Evolutionary conservation across 2,888 invertebrate species (phyloP), one percentile per base, ranked within the genome.

Genomic region (Aleiodes leptofemur): DNA sequence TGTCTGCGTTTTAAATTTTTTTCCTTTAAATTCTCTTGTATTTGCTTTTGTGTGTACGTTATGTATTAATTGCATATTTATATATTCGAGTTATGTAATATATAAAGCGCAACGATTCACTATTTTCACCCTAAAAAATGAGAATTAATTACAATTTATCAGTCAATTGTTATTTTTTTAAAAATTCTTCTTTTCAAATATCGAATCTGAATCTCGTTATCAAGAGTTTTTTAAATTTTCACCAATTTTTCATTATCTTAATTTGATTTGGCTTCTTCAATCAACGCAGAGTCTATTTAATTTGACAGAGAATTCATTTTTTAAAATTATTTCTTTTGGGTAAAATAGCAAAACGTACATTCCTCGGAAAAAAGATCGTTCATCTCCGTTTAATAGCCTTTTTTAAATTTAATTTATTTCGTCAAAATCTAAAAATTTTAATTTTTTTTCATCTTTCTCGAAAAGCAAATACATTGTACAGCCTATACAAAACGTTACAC

Each of bases 401-500:
- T 23, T 23, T 23, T 23, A 23, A 23, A 23, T 81, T 79, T 48
- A 23, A 34, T 23, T 76, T 50, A 57, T 38, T 38, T 79, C 80
- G 23, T 23, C 23, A 23, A 23, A 74, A 80, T 82, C 77, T 77
- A 80, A 51, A 66, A 77, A 77, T 77, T 77, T 72, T 72, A 75
- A 77, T 74, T 68, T 51, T 50, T 73, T 51, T 64, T 23, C 23
- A 61, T 56, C 38, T 29, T 56, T 68, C 55, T 73, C 76, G n/a
- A 83, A 85, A 34, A 86, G 85, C 85, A 83, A 85, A 85, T 85
- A 86, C 83, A 85, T 82, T 84, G 83, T 86, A 87, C 86, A 86
- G 86, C 83, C 86, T 86, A 85, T 85, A 86, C 87, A 87, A 34
- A 86, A 83, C 78, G 82, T 80, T 84, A 80, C 80, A 82, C 76